phyloP scores from a whole-genome alignment of 2,888 invertebrate species.

The Notodonta dromedarius region DNA sequence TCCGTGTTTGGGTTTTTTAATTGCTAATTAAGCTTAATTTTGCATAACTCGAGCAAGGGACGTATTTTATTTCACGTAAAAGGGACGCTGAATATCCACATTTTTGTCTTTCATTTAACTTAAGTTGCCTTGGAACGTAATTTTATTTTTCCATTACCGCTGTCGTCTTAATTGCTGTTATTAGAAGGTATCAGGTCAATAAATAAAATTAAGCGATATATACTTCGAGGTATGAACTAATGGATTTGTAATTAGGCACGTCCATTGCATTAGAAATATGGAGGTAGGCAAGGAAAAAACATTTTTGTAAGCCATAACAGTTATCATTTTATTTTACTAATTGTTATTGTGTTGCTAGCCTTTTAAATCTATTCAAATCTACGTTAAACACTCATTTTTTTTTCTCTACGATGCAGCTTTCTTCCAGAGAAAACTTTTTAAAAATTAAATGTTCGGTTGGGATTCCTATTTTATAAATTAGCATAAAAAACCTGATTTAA shows the following conservation, averaged over 20 bases:
- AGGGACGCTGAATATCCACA: slow-evolving; percentile 27
- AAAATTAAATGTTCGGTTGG: slow-evolving; percentile 26
- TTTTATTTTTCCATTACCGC: slow-evolving; percentile 60
- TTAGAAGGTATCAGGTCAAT: slow-evolving; percentile 48
- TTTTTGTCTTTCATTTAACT: slow-evolving; percentile 39
- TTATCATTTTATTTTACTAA: no score
- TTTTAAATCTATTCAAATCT: no score
- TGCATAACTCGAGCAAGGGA: background rate
- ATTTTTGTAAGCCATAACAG: no score
- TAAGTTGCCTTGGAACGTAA: slow-evolving; percentile 49
- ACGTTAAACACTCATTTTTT: background rate
- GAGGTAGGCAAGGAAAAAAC: no score
- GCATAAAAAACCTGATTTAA: slow-evolving; percentile 32
- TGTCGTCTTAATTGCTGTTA: slow-evolving; percentile 55
- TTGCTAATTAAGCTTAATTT: slow-evolving; percentile 1
- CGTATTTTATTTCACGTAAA: slow-evolving; percentile 4
- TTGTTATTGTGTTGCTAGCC: no score
- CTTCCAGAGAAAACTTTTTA: slow-evolving; percentile 27
- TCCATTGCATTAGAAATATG: no score
- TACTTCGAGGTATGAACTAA: slow-evolving; percentile 38
- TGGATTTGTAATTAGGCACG: slow-evolving; percentile 42
- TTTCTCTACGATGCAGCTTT: slow-evolving; percentile 21
- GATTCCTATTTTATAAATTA: slow-evolving; percentile 31
- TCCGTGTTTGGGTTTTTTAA: background rate
- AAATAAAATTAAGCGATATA: slow-evolving; percentile 39